These are phyloP conservation scores for Aramus guarauna DNA, from an alignment of 2,113 vertebrate species.

Conservation along the genomic window DNA sequence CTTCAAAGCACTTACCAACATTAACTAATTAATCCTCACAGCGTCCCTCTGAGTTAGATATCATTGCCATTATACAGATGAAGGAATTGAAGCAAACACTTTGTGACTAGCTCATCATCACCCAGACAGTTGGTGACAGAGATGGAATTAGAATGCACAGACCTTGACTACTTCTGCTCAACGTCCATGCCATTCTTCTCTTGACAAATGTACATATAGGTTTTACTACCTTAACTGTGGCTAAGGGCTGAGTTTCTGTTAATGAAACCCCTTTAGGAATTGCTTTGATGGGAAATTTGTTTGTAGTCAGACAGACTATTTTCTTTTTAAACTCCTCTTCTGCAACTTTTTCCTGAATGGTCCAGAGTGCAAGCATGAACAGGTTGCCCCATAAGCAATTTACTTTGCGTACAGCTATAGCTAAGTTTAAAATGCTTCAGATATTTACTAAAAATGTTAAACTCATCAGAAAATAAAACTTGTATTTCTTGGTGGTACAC, in stretches of 20 bases:
- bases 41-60: constrained; percentile 47
- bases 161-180: neutral
- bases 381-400: neutral
- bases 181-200: neutral
- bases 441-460: neutral
- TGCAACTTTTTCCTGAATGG: neutral
- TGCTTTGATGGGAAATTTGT: neutral
- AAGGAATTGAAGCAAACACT: constrained; percentile 41
- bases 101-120: neutral
- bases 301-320: neutral
- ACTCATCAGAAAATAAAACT: neutral
- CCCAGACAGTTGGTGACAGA: neutral
- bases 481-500: neutral
- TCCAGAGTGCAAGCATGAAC: neutral
- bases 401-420: neutral
- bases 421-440: neutral
- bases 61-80: constrained; percentile 46
- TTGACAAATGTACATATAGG: neutral
- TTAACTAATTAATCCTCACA: constrained; percentile 72
- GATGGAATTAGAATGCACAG: neutral
- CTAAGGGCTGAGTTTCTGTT: neutral
- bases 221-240: neutral
- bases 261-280: neutral
- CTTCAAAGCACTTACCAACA: constrained; percentile 70
- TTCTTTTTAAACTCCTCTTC: neutral